Evolutionary conservation across 2,113 vertebrate genomes (phyloP).

Genomic region (Brachirus orientalis): DNA sequence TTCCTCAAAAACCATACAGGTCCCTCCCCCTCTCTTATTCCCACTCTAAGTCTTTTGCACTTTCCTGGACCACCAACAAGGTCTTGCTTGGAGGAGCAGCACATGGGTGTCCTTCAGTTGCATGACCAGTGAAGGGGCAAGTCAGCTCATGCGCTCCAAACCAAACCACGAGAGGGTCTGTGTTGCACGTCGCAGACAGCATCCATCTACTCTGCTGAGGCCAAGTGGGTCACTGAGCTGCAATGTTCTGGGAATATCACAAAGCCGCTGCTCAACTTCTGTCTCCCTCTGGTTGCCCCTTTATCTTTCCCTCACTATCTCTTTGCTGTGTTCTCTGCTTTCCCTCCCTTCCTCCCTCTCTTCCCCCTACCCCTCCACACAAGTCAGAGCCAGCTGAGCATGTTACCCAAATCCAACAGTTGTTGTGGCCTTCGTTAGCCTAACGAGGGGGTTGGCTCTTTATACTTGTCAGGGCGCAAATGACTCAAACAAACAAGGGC

Average conservation of each 20-base stretch:
- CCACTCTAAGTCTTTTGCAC: conserved; percentile 32
- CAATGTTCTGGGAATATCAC: conserved; percentile 78
- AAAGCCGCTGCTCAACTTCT: conserved; percentile 74
- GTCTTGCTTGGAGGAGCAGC: conserved; percentile 50
- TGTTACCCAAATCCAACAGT: conserved; percentile 78
- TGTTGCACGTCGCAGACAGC: conserved; percentile 59
- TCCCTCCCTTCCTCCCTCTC: conserved; percentile 13
- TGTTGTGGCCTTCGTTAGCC: conserved; percentile 80
- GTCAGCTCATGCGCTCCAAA: conserved; percentile 65
- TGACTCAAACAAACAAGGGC: conserved; percentile 80
- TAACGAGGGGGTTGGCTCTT: conserved; percentile 78
- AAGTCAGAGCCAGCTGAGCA: conserved; percentile 72
- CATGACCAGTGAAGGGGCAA: conserved; percentile 60
- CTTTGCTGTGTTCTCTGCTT: conserved; percentile 41
- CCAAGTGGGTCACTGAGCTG: conserved; percentile 66
- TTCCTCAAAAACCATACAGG: conserved; percentile 25
- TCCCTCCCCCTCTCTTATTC: background rate
- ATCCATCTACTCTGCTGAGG: conserved; percentile 60
- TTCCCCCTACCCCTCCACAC: conserved; percentile 28
- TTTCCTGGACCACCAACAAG: conserved; percentile 69
- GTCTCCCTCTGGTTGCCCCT: conserved; percentile 30
- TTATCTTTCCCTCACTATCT: conserved; percentile 37
- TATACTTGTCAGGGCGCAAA: conserved; percentile 80
- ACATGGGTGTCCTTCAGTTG: conserved; percentile 64
- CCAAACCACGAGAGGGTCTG: conserved; percentile 52